Conservation (phyloP, 2,888 invertebrate species). For the Hyposoter didymator region DNA sequence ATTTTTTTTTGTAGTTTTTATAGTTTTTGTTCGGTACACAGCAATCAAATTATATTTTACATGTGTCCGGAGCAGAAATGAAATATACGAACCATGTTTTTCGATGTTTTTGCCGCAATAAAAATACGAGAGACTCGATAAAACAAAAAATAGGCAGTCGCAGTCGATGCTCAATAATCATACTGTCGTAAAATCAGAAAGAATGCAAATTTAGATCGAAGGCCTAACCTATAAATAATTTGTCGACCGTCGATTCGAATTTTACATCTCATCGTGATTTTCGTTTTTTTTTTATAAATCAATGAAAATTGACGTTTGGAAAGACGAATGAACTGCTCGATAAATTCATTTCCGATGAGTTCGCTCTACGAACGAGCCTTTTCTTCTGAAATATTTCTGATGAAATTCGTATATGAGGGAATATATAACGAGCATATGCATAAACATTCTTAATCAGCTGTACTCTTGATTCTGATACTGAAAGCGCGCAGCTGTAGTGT, state of each 20-base stretch:
- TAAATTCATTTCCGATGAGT: no score
- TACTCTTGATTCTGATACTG: constrained; percentile 62
- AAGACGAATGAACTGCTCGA: neutral
- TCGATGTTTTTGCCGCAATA: neutral
- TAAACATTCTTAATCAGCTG: constrained; percentile 65
- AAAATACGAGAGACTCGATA: neutral
- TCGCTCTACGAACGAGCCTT: no score
- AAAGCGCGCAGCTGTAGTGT: constrained; percentile 63
- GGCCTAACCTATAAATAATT: neutral
- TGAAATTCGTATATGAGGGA: neutral
- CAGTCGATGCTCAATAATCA: no score
- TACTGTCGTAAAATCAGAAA: no score
- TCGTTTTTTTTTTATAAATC: neutral
- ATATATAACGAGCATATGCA: neutral
- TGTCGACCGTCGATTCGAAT: neutral
- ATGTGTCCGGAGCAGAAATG: neutral
- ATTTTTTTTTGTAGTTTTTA: constrained; percentile 5
- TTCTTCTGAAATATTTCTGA: no score
- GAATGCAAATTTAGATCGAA: neutral
- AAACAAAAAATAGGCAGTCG: neutral
- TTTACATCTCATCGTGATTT: neutral
- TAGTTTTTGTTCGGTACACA: neutral
- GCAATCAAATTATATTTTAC: neutral
- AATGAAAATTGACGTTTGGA: neutral
- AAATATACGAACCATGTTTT: neutral